Evolutionary conservation across 2,797 vertebrate species (phyloP).

Genomic region (Falco peregrinus): DNA sequence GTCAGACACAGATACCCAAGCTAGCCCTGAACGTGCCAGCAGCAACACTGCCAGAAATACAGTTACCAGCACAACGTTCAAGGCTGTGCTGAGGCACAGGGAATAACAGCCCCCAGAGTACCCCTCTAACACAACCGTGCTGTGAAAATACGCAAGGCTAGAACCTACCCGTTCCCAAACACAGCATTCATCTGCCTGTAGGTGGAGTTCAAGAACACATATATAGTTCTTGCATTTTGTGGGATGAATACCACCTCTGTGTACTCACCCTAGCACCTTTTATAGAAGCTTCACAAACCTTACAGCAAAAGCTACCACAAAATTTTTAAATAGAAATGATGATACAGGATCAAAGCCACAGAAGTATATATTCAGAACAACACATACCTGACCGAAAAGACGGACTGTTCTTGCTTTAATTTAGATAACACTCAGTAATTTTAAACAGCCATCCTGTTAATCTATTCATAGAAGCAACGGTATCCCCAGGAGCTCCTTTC

Average conservation of each 20-base stretch:
- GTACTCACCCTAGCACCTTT: not conserved
- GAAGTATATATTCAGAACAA: not conserved
- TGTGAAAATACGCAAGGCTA: not conserved
- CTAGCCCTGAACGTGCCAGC: not conserved
- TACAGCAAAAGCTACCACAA: not conserved
- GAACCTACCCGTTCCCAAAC: not conserved
- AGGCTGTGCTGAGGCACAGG: not conserved
- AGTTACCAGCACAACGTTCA: not conserved
- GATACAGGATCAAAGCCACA: not conserved
- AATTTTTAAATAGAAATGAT: not conserved
- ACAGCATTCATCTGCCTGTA: not conserved
- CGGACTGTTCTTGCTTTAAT: not conserved
- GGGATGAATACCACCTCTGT: fast-evolving
- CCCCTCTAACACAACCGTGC: not conserved
- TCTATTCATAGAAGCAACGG: fast-evolving
- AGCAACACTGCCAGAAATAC: not conserved
- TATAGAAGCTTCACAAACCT: not conserved
- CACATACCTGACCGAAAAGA: not conserved
- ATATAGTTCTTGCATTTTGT: not conserved
- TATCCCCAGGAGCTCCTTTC: not conserved
- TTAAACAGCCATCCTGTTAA: not conserved
- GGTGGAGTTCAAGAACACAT: constrained; percentile 21
- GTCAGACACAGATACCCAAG: not conserved
- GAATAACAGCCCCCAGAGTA: not conserved
- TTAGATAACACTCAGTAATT: not conserved